These are phyloP conservation scores for Tapirus indicus DNA, from an alignment of 2,797 vertebrate genomes.

Conservation along the genomic window DNA sequence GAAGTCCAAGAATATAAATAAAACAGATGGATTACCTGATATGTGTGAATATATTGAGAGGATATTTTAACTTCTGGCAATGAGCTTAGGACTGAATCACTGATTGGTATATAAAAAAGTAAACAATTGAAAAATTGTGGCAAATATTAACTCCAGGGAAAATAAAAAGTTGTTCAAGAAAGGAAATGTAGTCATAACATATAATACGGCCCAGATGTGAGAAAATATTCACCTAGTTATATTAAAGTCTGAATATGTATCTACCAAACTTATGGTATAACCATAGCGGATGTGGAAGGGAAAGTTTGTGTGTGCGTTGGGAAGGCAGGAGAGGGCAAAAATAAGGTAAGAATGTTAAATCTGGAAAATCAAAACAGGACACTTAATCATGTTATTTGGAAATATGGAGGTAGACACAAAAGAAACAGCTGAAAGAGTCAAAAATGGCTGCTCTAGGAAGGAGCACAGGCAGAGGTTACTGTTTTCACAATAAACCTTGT, in stretches of 20 bases:
- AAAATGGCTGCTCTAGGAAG: neutral
- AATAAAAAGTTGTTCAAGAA: slow-evolving; percentile 22
- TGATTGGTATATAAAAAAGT: neutral
- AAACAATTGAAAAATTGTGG: slow-evolving; percentile 15
- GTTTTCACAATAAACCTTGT: neutral
- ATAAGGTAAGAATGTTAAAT: neutral
- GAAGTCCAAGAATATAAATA: neutral
- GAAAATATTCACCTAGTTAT: neutral
- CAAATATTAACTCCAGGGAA: slow-evolving; percentile 40
- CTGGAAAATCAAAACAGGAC: neutral
- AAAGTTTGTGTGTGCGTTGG: neutral
- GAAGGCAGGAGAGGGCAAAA: neutral
- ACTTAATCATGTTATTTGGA: neutral
- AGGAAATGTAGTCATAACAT: neutral
- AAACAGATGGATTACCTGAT: neutral
- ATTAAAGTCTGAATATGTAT: neutral
- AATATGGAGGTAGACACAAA: neutral
- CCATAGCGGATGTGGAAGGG: neutral
- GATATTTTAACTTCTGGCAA: neutral
- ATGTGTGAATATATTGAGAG: neutral
- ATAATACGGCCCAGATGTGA: neutral
- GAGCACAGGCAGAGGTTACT: neutral
- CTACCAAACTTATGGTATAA: neutral
- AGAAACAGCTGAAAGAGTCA: neutral
- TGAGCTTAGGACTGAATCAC: neutral